Percentiles rank a stretch among this genome's conserved stretches.
phyloP scores from a whole-genome alignment of 2,113 vertebrate species.

The Sprattus sprattus region DNA sequence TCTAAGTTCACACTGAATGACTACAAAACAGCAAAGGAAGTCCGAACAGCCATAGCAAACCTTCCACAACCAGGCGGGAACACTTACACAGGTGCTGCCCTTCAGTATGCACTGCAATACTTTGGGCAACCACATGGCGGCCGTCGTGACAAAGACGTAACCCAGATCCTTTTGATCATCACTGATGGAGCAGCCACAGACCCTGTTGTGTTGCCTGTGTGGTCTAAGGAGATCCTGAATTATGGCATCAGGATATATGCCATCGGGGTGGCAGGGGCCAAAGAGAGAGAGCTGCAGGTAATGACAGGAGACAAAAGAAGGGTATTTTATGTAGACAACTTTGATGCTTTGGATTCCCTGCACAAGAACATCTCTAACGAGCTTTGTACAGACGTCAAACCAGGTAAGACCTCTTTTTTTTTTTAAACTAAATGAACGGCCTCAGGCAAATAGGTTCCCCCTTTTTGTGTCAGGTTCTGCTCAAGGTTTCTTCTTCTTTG shows the following conservation, averaged over 20 bases:
- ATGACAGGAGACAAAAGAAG: slow-evolving; percentile 58
- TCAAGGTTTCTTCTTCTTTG: not conserved
- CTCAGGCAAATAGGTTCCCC: not conserved
- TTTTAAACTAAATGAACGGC: not conserved
- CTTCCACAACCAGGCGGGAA: slow-evolving; percentile 44
- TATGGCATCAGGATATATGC: slow-evolving; percentile 64
- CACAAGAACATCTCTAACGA: slow-evolving; percentile 61
- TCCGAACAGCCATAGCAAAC: slow-evolving; percentile 58
- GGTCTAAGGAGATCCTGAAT: slow-evolving; percentile 50
- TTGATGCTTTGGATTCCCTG: slow-evolving; percentile 61
- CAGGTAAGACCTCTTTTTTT: slow-evolving; percentile 61
- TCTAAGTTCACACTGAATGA: slow-evolving; percentile 62
- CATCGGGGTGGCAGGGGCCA: slow-evolving; percentile 68
- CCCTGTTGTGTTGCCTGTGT: slow-evolving; percentile 29
- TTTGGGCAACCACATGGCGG: slow-evolving; percentile 65
- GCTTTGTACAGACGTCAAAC: slow-evolving; percentile 70
- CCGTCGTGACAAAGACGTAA: slow-evolving; percentile 45
- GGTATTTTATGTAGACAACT: slow-evolving; percentile 70
- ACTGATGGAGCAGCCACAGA: slow-evolving; percentile 73
- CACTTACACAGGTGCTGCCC: slow-evolving; percentile 68
- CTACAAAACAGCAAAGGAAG: slow-evolving; percentile 52
- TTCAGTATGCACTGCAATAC: slow-evolving; percentile 62
- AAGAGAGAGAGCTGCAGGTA: slow-evolving; percentile 60
- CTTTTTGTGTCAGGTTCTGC: not conserved
- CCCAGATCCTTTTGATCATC: slow-evolving; percentile 75